Conservation (phyloP, 2,888 invertebrate species). For the Ceramica pisi region DNA sequence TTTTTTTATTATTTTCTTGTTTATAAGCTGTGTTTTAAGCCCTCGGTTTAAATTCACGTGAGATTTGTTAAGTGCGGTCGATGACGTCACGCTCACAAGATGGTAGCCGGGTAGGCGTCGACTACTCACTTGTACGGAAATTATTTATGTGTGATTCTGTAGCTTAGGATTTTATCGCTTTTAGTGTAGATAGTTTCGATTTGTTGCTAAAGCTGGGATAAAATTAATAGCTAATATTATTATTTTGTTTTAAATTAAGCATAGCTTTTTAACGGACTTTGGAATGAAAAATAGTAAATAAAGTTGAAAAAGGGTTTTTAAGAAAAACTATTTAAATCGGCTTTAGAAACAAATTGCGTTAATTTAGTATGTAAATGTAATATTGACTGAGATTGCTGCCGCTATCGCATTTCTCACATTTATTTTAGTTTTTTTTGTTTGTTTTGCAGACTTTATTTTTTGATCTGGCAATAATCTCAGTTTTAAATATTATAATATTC, state of each 20-base stretch:
- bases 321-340: slow-evolving; percentile 45
- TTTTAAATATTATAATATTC: slow-evolving; percentile 69
- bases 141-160: slow-evolving; percentile 90
- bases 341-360: slow-evolving; percentile 64
- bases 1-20: slow-evolving; percentile 82
- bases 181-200: slow-evolving; percentile 82
- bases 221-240: slow-evolving; percentile 45
- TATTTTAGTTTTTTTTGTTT: slow-evolving; percentile 63
- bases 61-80: slow-evolving; percentile 81
- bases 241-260: slow-evolving; percentile 51
- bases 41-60: slow-evolving; percentile 81
- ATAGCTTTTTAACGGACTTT: slow-evolving; percentile 41
- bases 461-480: slow-evolving; percentile 80
- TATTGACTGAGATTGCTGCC: slow-evolving; percentile 73
- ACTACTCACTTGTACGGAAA: slow-evolving; percentile 82
- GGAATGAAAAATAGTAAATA: slow-evolving; percentile 21
- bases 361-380: slow-evolving; percentile 67
- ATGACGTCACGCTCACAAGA: slow-evolving; percentile 36
- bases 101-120: slow-evolving; percentile 39
- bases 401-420: slow-evolving; percentile 57
- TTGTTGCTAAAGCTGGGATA: slow-evolving; percentile 67
- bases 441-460: slow-evolving; percentile 65
- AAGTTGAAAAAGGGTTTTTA: slow-evolving; percentile 44
- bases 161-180: slow-evolving; percentile 78
- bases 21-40: slow-evolving; percentile 83